phyloP scores from a whole-genome alignment of 2,113 vertebrate genomes.

The Neotoma lepida region DNA sequence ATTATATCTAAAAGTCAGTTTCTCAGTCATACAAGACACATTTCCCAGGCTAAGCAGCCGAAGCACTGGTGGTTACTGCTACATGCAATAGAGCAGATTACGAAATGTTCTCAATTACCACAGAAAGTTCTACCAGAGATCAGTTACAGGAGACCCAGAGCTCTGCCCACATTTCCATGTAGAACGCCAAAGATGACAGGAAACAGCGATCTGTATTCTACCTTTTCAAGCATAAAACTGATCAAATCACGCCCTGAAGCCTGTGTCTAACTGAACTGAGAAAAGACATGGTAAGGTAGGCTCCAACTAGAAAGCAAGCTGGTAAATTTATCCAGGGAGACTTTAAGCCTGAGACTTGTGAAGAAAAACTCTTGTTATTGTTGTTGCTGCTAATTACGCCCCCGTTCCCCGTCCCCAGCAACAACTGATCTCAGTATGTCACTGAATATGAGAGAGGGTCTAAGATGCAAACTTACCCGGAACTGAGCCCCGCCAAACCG shows the following conservation, averaged over 20 bases:
- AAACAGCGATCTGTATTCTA: not conserved
- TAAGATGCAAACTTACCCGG: slow-evolving; percentile 25
- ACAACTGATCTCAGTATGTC: slow-evolving; percentile 45
- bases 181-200: slow-evolving; percentile 25
- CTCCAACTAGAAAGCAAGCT: slow-evolving; percentile 63
- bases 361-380: slow-evolving; percentile 46
- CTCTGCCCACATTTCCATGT: not conserved
- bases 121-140: not conserved
- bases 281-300: slow-evolving; percentile 41
- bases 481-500: slow-evolving; percentile 18
- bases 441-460: not conserved
- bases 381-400: not conserved
- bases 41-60: not conserved
- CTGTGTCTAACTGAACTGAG: slow-evolving; percentile 37
- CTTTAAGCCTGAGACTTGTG: slow-evolving; percentile 28
- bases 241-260: slow-evolving; percentile 60
- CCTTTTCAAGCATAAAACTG: slow-evolving; percentile 39
- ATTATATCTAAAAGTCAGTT: not conserved
- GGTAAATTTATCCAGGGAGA: slow-evolving; percentile 60
- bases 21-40: slow-evolving; percentile 6
- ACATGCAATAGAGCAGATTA: not conserved
- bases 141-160: not conserved
- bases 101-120: not conserved
- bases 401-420: not conserved
- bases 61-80: no score